Evolutionary conservation across 2,113 vertebrate species (phyloP).

Genomic region (Toxostoma redivivum): DNA sequence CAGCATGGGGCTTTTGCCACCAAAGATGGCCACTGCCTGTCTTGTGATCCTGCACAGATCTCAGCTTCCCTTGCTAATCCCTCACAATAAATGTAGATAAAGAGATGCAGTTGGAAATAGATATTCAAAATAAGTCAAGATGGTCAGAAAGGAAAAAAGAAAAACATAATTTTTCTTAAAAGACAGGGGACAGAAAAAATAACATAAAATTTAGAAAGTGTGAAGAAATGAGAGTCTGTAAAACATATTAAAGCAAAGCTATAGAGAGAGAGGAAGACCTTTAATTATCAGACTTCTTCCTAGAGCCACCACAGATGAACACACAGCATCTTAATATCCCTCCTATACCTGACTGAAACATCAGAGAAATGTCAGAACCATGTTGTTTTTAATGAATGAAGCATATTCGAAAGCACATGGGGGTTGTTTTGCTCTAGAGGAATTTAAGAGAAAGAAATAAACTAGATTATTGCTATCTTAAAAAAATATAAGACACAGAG

Average conservation of each 20-base stretch:
- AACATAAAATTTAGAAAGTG: background rate
- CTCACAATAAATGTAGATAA: background rate
- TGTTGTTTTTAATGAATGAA: background rate
- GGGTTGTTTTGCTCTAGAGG: background rate
- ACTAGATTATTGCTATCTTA: background rate
- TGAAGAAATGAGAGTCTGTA: background rate
- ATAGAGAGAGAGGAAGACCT: background rate
- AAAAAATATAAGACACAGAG: background rate
- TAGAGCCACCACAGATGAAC: background rate
- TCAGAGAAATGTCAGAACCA: background rate
- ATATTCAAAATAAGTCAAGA: background rate
- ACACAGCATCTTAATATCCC: background rate
- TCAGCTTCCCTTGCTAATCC: background rate
- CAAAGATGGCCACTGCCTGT: background rate
- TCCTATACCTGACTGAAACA: background rate
- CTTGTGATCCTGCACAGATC: rapidly evolving
- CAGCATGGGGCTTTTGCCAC: rapidly evolving
- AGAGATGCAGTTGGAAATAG: background rate
- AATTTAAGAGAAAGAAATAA: background rate
- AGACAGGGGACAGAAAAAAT: background rate
- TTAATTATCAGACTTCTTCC: background rate
- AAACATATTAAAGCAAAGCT: background rate
- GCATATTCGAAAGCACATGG: background rate
- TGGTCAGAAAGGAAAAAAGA: background rate
- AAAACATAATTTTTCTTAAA: background rate